A percentile compares a stretch with the other conserved stretches of the same genome.
phyloP scores from a whole-genome alignment of 2,888 invertebrate genomes.

The Meloe dianella region DNA sequence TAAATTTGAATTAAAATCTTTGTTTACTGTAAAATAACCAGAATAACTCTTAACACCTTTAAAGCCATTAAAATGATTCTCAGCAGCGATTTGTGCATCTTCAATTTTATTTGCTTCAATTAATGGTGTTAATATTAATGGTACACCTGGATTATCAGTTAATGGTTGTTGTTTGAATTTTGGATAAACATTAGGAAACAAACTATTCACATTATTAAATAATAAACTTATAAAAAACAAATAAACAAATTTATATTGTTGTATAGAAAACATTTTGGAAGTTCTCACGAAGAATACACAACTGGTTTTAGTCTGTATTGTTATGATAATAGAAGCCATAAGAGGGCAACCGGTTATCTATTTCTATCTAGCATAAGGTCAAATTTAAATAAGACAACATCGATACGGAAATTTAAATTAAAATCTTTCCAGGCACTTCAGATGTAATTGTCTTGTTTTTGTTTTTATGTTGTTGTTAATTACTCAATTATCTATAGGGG shows the following conservation, averaged over 20 bases:
- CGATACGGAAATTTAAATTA: background rate
- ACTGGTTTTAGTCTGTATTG: background rate
- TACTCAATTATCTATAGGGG: too few relatives aligned
- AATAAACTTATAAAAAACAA: background rate
- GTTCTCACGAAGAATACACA: background rate
- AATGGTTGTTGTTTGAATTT: constrained; percentile 33
- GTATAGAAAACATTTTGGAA: background rate
- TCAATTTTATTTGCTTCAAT: constrained; percentile 74
- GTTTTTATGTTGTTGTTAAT: too few relatives aligned
- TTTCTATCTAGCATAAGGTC: background rate
- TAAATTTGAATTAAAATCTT: constrained; percentile 76
- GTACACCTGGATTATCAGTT: constrained; percentile 60
- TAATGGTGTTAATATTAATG: constrained; percentile 77
- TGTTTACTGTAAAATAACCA: constrained; percentile 86
- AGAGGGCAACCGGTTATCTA: background rate
- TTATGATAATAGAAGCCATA: background rate
- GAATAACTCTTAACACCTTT: constrained; percentile 72
- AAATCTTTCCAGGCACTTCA: too few relatives aligned
- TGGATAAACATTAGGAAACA: constrained; percentile 39
- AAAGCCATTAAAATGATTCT: constrained; percentile 66
- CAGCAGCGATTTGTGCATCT: constrained; percentile 64
- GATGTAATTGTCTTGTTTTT: too few relatives aligned
- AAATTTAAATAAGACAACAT: background rate
- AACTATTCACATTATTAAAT: background rate
- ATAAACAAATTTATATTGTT: background rate